A percentile compares a stretch with the other conserved stretches of the same genome.
Conservation (phyloP, 92 coral and sea anemone species). For the Epizoanthus scotinus region DNA sequence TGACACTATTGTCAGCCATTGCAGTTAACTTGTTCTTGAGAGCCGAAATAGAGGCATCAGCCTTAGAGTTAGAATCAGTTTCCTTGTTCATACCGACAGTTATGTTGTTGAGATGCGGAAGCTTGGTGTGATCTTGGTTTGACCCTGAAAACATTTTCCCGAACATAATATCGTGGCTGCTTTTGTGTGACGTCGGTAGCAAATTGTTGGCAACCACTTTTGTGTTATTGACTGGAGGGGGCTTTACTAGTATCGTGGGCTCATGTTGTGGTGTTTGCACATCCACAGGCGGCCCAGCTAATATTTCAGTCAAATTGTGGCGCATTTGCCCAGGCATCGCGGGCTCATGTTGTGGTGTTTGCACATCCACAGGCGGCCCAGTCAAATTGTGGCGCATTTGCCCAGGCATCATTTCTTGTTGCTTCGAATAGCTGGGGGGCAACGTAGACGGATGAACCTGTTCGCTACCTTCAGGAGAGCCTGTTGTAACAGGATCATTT, state of each 20-base stretch:
- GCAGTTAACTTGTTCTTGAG: constrained; percentile 25
- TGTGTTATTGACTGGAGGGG: background rate
- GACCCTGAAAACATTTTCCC: background rate
- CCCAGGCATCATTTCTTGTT: background rate
- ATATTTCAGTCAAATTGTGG: background rate
- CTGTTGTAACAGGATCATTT: background rate
- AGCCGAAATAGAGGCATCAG: constrained; percentile 27
- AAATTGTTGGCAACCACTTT: background rate
- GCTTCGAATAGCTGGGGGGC: background rate
- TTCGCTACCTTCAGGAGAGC: background rate
- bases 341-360: background rate
- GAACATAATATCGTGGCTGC: background rate
- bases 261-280: background rate
- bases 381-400: constrained; percentile 4
- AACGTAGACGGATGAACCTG: background rate
- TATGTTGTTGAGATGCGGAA: background rate
- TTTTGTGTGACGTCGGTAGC: background rate
- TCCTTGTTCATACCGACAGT: constrained; percentile 3
- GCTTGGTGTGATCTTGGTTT: constrained; percentile 2
- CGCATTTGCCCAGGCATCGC: too few species aligned
- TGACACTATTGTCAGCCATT: background rate
- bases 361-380: background rate
- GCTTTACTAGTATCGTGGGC: background rate
- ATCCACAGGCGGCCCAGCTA: background rate
- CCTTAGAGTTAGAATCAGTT: background rate